Base-by-base conservation (phyloP, 2,797 vertebrate genomes). In the Xenops minutus region DNA sequence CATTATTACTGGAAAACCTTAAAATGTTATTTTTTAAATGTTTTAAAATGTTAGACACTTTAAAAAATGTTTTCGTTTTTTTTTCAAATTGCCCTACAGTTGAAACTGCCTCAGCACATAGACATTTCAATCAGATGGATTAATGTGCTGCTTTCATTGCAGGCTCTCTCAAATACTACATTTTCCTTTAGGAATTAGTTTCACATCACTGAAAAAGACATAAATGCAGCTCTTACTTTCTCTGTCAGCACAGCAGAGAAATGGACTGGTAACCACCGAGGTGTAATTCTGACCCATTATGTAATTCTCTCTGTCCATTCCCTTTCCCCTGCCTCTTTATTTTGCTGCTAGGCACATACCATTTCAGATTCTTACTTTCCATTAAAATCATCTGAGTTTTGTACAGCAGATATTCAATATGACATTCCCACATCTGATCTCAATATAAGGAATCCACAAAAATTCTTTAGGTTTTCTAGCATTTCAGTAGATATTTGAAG, bases 381-480 rank as follows among this genome's bases (percentile, higher is more conserved):
- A 88, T 89, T 91, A 72, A 77, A 76, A 83, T 93, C 44, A 95
- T 89, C 84, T 88, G 80, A 91, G 92, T 74, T 91, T 87, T 75
- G 71, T 85, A 61, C 14, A 85, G 61, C 64, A 93, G 76, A 91
- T 92, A 97, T 93, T 94, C 61, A 85, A 77, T 51, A 74, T 79
- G 94, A 96, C 81, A 89, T 93, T 94, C 67, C 59, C 72, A 96
- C 80, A 97, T 95, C 92, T 97, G 92, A 97, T 83, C 85, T 92
- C 90, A 96, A 95, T 96, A 95, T 62, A 95, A 85, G 72, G 74
- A 97, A 96, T 93, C 87, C 96, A 95, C 82, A 93, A 52, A 96
- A 96, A 96, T 96, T 95, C 94, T 89, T 95, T 81, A 95, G 88
- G 95, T 95, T 95, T 95, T 95, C 87, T 73, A 93, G 81, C 77